Base-by-base conservation (phyloP, 2,888 invertebrate species). In the Laothoe populi region DNA sequence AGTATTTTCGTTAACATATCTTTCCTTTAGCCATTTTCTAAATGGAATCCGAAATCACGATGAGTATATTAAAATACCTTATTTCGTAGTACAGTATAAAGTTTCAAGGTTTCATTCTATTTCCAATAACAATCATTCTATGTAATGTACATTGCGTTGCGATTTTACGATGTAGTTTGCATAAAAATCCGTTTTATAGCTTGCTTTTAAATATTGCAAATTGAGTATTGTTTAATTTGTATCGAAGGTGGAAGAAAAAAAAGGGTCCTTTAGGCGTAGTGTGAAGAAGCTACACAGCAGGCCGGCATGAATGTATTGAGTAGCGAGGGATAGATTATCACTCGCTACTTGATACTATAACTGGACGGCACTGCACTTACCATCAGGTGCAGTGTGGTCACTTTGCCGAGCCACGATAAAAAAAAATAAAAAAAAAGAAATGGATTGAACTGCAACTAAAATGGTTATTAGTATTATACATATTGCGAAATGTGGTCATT, bases 81-180 rank as follows among this genome's bases (percentile, higher is more conserved):
- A 10, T 19, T 53, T 11, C 19, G 4, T 11, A 11, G 19, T 11
- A 35, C 19, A 53, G 11, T 35, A 53, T 24, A n/a, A 11, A 19
- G 4, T 35, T 53, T 31, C 53, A 53, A 53, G 35, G 53, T 53
- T 53, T 53, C 35, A 53, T 53, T 53, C 11, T 11, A 31, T 53
- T 53, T 35, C 53, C 60, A 48, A 53, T 60, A 42, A 42, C 49
- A 53, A 42, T 26, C 42, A 26, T 31, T 49, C 49, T 49, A 42
- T 42, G 60, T 42, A 53, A 49, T 42, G 5, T 48, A 31, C 44
- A 40, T 59, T 64, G 40, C 64, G 61, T 62, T 60, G 48, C 49
- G 24, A 48, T 60, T 60, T 60, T 60, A 60, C 60, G 60, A 60
- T 26, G 60, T 42, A 49, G 42, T 60, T 60, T 53, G 40, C 53